Evolutionary conservation across 2,797 vertebrate species (phyloP).

Genomic region (Heteromormyrus szaboi): DNA sequence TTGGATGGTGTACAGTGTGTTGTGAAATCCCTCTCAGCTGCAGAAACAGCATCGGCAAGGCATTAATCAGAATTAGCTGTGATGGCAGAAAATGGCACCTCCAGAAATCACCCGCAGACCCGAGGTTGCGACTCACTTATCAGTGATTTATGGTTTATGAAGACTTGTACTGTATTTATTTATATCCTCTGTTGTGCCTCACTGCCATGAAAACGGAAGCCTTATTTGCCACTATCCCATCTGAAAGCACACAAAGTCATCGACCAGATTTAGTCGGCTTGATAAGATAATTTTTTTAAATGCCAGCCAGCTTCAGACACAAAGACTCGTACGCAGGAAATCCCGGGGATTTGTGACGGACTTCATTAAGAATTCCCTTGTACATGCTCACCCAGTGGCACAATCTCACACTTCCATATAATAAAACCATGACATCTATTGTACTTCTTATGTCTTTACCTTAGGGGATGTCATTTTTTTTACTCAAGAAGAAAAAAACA

Average conservation of each 20-base stretch:
- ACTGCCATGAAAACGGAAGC: background rate
- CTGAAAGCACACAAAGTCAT: background rate
- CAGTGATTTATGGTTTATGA: constrained; percentile 27
- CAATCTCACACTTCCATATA: background rate
- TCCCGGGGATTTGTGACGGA: background rate
- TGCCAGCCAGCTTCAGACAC: background rate
- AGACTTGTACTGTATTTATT: constrained; percentile 9
- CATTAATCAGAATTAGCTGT: constrained; percentile 28
- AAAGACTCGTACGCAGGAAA: background rate
- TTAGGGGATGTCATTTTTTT: background rate
- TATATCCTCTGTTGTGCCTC: constrained; percentile 30
- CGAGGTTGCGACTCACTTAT: constrained; percentile 39
- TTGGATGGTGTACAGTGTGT: background rate
- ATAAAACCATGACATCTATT: background rate
- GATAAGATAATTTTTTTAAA: background rate
- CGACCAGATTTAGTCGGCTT: background rate
- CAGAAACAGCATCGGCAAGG: constrained; percentile 14
- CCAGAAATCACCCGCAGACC: constrained; percentile 23
- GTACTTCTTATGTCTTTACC: background rate
- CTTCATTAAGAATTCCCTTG: background rate
- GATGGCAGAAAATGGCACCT: constrained; percentile 38
- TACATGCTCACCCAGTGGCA: background rate
- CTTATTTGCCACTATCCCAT: background rate
- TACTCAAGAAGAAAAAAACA: background rate
- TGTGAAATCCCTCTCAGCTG: constrained; percentile 7